A percentile compares a stretch with the other conserved stretches of the same genome.
phyloP scores from a whole-genome alignment of 2,797 vertebrate species.

The Meda fulgida region DNA sequence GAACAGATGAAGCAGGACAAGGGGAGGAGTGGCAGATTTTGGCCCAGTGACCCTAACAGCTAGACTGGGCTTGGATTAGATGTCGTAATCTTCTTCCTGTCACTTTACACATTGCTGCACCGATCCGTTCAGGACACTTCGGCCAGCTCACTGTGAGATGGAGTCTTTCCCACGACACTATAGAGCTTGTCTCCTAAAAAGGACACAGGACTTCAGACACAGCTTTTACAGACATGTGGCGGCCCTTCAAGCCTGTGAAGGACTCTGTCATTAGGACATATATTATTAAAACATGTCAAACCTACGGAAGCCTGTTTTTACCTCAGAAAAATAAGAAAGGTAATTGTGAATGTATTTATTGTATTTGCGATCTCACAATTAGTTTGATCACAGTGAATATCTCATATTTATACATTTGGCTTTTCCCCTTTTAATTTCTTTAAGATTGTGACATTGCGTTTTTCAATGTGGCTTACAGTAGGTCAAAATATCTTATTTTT shows the following conservation, averaged over 20 bases:
- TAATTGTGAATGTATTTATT: background rate
- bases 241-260: background rate
- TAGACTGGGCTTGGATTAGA: slow-evolving; percentile 79
- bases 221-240: background rate
- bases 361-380: background rate
- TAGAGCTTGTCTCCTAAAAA: slow-evolving; percentile 34
- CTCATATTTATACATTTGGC: too few relatives aligned
- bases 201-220: slow-evolving; percentile 6
- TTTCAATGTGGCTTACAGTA: background rate
- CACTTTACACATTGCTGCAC: slow-evolving; percentile 81
- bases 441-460: background rate
- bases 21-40: slow-evolving; percentile 71
- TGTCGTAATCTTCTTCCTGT: slow-evolving; percentile 83
- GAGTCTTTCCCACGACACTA: slow-evolving; percentile 39
- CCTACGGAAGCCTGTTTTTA: background rate
- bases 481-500: background rate
- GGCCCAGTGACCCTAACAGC: slow-evolving; percentile 78
- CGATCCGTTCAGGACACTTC: slow-evolving; percentile 66
- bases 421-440: background rate
- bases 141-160: slow-evolving; percentile 64
- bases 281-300: background rate
- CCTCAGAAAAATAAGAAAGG: background rate
- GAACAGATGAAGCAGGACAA: slow-evolving; percentile 76
- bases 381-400: background rate
- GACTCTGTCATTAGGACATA: background rate